Percentiles rank a stretch among this genome's conserved stretches.
Evolutionary conservation across 1,140 invertebrate species (phyloP).

Genomic region (Drosophila mauritiana): DNA sequence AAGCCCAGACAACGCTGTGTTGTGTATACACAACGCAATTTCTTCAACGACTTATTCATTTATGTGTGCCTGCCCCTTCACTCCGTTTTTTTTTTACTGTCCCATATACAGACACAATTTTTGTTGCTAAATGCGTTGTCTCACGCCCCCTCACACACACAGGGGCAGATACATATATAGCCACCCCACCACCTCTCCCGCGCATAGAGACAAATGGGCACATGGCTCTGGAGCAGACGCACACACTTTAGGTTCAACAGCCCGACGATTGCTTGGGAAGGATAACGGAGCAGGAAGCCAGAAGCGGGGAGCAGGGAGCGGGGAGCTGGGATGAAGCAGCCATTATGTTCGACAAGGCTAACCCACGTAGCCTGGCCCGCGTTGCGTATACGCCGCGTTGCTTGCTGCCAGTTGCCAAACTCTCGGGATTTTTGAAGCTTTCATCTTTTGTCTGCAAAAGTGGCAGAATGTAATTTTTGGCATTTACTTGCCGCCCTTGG

Average conservation of each 20-base stretch:
- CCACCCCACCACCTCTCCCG: conserved; percentile 4
- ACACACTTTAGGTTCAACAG: conserved; percentile 80
- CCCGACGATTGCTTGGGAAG: conserved; percentile 72
- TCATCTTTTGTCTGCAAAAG: conserved; percentile 75
- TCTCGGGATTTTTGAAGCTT: conserved; percentile 28
- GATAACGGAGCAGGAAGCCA: not conserved
- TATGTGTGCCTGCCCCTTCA: conserved; percentile 19
- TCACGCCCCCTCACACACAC: conserved; percentile 55
- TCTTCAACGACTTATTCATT: conserved; percentile 42
- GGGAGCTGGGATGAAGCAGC: conserved; percentile 46
- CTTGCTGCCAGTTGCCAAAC: conserved; percentile 7
- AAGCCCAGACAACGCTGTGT: conserved; percentile 67
- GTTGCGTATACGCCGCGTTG: conserved; percentile 67
- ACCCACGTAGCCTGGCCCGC: conserved; percentile 55
- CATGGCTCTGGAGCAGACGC: conserved; percentile 39
- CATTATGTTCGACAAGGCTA: conserved; percentile 79
- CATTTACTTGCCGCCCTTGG: conserved; percentile 60
- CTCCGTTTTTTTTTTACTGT: conserved; percentile 33
- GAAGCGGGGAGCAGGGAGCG: not conserved
- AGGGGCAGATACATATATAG: not conserved
- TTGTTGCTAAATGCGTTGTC: conserved; percentile 75
- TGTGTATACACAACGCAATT: conserved; percentile 63
- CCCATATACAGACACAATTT: conserved; percentile 74
- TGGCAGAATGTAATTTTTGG: conserved; percentile 83
- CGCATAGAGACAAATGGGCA: conserved; percentile 34